Percentiles rank a stretch among this genome's conserved stretches.
phyloP scores from a whole-genome alignment of 2,797 vertebrate species.

The Centropyge bicolor region DNA sequence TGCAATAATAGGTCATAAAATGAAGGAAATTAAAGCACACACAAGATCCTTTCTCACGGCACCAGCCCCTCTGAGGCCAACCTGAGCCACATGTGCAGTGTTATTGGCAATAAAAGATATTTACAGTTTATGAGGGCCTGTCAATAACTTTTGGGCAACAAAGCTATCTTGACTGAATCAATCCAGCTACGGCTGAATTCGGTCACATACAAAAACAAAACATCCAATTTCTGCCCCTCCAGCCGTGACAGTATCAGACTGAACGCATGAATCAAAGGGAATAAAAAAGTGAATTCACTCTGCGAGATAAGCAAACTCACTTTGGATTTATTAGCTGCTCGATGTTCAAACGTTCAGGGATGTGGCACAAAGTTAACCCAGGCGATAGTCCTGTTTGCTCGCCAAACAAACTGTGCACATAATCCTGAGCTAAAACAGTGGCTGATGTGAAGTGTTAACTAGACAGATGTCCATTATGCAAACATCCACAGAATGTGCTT shows the following conservation, averaged over 20 bases:
- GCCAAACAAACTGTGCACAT: neutral
- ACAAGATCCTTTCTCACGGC: neutral
- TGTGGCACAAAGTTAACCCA: neutral
- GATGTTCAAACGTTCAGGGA: neutral
- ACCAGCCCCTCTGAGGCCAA: neutral
- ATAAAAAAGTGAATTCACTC: neutral
- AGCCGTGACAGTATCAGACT: constrained; percentile 14
- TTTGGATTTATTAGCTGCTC: constrained; percentile 11
- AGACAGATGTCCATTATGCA: constrained; percentile 50
- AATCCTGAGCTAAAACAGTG: constrained; percentile 3
- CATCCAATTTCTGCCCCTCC: neutral
- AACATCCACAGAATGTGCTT: constrained; percentile 30
- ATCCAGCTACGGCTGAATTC: neutral
- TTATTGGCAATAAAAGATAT: neutral
- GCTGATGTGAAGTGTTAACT: constrained; percentile 28
- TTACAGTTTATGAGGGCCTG: neutral
- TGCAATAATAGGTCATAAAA: neutral
- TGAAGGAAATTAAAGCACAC: neutral
- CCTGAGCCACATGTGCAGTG: neutral
- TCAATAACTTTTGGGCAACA: neutral
- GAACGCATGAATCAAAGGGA: neutral
- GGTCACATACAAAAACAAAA: neutral
- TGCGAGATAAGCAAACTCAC: neutral
- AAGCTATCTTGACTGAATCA: neutral
- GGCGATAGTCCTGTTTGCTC: neutral